Percentiles rank a stretch among this genome's conserved stretches.
Evolutionary conservation across 2,113 vertebrate species (phyloP).

Genomic region (Haemorhous mexicanus): DNA sequence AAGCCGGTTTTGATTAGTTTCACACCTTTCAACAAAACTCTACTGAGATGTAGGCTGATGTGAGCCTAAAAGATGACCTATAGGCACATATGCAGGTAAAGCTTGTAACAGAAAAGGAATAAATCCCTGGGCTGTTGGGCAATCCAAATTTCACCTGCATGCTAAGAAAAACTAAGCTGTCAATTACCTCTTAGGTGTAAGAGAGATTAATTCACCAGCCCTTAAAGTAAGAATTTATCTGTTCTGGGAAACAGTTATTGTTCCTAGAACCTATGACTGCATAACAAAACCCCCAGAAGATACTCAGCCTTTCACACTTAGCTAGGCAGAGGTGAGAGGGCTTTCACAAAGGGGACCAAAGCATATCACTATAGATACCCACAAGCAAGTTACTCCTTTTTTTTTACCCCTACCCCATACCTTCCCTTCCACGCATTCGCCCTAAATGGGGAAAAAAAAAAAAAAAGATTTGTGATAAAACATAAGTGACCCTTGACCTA

Average conservation of each 20-base stretch:
- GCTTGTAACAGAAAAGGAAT: not conserved
- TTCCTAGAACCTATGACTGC: not conserved
- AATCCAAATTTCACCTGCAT: not conserved
- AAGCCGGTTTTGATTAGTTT: not conserved
- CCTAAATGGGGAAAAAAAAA: not conserved
- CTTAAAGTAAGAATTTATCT: not conserved
- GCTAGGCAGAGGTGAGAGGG: not conserved
- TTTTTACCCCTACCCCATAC: accelerated
- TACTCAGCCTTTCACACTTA: not conserved
- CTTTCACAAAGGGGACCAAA: not conserved
- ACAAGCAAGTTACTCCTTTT: not conserved
- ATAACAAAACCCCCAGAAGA: not conserved
- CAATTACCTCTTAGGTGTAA: not conserved
- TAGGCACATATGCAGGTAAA: not conserved
- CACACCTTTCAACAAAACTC: not conserved
- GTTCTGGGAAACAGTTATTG: not conserved
- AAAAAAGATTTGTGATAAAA: not conserved
- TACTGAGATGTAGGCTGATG: not conserved
- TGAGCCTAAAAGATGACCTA: not conserved
- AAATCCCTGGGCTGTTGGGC: not conserved
- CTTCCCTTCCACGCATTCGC: too few species aligned
- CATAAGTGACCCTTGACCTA: not conserved
- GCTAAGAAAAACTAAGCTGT: not conserved
- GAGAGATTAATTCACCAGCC: not conserved
- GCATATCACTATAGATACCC: not conserved